A percentile compares a stretch with the other conserved stretches of the same genome.
These are phyloP conservation scores for Diorhabda elongata DNA, from an alignment of 1,140 invertebrate genomes.

Conservation along the genomic window DNA sequence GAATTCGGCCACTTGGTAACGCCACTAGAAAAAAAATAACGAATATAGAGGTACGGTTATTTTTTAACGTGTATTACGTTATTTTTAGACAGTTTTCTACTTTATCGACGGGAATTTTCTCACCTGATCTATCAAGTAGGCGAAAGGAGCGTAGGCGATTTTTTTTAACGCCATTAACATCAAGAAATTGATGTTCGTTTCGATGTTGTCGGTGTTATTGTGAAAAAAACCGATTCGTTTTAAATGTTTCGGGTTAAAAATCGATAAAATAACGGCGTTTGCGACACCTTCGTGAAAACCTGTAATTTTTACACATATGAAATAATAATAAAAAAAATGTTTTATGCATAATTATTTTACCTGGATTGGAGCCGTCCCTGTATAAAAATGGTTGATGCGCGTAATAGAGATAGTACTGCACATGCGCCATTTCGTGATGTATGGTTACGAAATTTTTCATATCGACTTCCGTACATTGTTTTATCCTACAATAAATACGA, in stretches of 20 bases:
- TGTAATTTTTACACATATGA: constrained; percentile 40
- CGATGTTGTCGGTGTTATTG: constrained; percentile 63
- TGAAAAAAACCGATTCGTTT: constrained; percentile 67
- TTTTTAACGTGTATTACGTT: too few species aligned
- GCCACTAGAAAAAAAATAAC: constrained; percentile 55
- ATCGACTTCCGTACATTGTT: constrained; percentile 81
- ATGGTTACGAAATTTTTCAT: constrained; percentile 75
- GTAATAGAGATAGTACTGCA: constrained; percentile 81
- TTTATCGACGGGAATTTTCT: too few species aligned
- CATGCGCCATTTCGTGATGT: constrained; percentile 84
- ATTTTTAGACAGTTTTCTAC: too few species aligned
- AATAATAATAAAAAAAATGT: not conserved
- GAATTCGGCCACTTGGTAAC: constrained; percentile 73
- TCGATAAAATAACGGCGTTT: constrained; percentile 76
- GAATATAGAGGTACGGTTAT: too few species aligned
- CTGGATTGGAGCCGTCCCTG: constrained; percentile 74
- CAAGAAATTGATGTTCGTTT: constrained; percentile 74
- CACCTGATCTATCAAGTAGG: constrained; percentile 71
- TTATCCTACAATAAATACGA: constrained; percentile 61
- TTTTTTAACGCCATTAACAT: constrained; percentile 79
- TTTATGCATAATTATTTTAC: constrained; percentile 43
- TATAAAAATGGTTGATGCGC: constrained; percentile 69
- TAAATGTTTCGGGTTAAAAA: constrained; percentile 70
- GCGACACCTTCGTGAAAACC: constrained; percentile 87
- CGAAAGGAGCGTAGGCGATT: constrained; percentile 74